Base-by-base conservation (phyloP, 2,888 invertebrate species). In the Amaurobius ferox region DNA sequence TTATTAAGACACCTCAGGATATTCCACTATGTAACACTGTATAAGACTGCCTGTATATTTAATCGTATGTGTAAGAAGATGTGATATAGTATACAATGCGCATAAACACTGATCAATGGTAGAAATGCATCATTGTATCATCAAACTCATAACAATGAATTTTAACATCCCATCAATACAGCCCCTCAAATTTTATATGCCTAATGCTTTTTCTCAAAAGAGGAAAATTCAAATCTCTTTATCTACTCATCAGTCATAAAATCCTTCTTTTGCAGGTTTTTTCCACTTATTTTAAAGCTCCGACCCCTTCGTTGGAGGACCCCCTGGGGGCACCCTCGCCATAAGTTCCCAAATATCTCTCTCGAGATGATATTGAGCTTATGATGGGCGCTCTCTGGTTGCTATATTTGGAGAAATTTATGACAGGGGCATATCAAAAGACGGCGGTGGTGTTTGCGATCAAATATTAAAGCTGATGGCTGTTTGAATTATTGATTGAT, bases 191-290 rank as follows among this genome's bases (percentile, higher is more conserved):
- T n/a, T n/a, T n/a, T n/a, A 35, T 16, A 44, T 16, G 6, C 44
- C n/a, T 44, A 44, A 44, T 44, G 55, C 16, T 55, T 16, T 16
- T 19, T 23, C 55, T 5, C 1, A 55, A 23, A 1, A 55, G 1
- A 23, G 2, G 55, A 23, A 55, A 44, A 23, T 55, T 55, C 55
- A 16, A 55, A 55, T 5, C 55, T 55, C 55, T 55, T 55, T 55
- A 55, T 55, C 23, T 23, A 23, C 16, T 79, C 70, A 70, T 70
- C 29, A 62, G 16, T 70, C 79, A 79, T 48, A 39, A 44, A n/a
- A 61, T 78, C 79, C 39, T 64, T 71, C 66, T 39, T 35, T 32
- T 61, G 68, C 78, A 55, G 55, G 32, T 61, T 61, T 79, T 70
- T 39, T 28, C 23, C 40, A 29, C 28, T 71, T 71, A 55, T 35